Evolutionary conservation across 2,797 vertebrate genomes (phyloP).

Genomic region (Channa striata): DNA sequence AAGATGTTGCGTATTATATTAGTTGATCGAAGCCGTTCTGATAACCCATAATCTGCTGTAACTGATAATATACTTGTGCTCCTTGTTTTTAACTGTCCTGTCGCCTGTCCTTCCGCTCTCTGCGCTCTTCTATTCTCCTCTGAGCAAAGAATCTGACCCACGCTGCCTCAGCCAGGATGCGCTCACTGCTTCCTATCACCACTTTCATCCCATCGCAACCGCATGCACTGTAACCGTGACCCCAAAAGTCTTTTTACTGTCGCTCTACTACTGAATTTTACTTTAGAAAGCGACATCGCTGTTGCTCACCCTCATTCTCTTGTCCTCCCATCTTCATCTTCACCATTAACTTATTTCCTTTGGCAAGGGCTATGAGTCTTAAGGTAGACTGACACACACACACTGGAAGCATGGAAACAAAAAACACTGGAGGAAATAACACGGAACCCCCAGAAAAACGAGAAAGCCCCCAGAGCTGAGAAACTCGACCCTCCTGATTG

Average conservation of each 20-base stretch:
- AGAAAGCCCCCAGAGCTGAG: slow-evolving; percentile 36
- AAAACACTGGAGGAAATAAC: slow-evolving; percentile 45
- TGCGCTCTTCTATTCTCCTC: slow-evolving; percentile 54
- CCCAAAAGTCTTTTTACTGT: slow-evolving; percentile 10
- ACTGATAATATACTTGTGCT: slow-evolving; percentile 10
- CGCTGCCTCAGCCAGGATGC: slow-evolving; percentile 55
- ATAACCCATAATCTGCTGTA: slow-evolving; percentile 25
- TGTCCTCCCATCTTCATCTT: slow-evolving; percentile 61
- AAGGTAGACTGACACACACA: slow-evolving; percentile 42
- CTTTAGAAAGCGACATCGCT: slow-evolving; percentile 24
- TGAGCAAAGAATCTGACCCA: slow-evolving; percentile 43
- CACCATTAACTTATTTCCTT: slow-evolving; percentile 63
- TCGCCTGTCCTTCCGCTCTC: slow-evolving; percentile 29
- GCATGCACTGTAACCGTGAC: slow-evolving; percentile 34
- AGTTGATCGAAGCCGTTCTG: slow-evolving; percentile 8
- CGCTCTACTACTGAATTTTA: slow-evolving; percentile 29
- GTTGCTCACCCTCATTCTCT: slow-evolving; percentile 33
- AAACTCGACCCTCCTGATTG: background rate
- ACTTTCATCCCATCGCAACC: slow-evolving; percentile 19
- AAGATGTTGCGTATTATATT: slow-evolving; percentile 11
- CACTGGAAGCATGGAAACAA: slow-evolving; percentile 20
- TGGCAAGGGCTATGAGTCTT: slow-evolving; percentile 81
- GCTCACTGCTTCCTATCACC: slow-evolving; percentile 41
- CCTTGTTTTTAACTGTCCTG: slow-evolving; percentile 37
- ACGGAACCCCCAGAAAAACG: slow-evolving; percentile 38